Evolutionary conservation across 2,797 vertebrate species (phyloP), one percentile per base, ranked within the genome.

Genomic region (Babyrousa celebensis): DNA sequence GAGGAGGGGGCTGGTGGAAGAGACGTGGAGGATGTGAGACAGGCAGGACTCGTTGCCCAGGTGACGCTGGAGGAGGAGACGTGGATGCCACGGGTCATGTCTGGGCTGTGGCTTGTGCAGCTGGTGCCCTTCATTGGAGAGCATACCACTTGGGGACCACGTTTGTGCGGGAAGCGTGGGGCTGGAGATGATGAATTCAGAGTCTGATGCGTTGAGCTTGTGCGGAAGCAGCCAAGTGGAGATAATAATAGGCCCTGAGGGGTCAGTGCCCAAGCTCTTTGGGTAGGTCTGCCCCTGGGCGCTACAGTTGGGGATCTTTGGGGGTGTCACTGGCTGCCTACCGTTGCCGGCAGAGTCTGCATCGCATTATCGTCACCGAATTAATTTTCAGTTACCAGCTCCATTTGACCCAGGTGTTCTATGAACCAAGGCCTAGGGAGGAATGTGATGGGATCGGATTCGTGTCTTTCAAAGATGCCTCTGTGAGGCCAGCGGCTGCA

Each of bases 321-420:
- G 63, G 12, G 17, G 16, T 21, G 11, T 23, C 54, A 23, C 32
- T 68, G 6, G 25, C 52, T 43, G 21, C 6, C 29, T 16, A 29
- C 5, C 4, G 18, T 18, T 67, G 29, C 11, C 23, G 17, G 14
- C 16, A 14, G 67, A 6, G 6, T n/a, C 40, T 1, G 6, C 1
- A 6, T n/a, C 23, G 3, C 8, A 75, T 36, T 40, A 23, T 6
- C 12, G 21, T 15, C 58, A 25, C 10, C 16, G 25, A 6, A 1
- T 75, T 40, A 48, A 25, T 32, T 62, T 36, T 36, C 63, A 27
- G 58, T 9, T 17, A 25, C 29, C 18, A 80, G 67, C 10, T 63
- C 23, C 25, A 5, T 2, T 12, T 62, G 23, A 36, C 43, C 17
- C 21, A 43, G 72, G 29, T 25, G 29, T 85, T 71, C 58, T 75